A percentile compares a stretch with the other conserved stretches of the same genome.
Evolutionary conservation across 2,888 invertebrate genomes (phyloP).

Genomic region (Leucania comma): DNA sequence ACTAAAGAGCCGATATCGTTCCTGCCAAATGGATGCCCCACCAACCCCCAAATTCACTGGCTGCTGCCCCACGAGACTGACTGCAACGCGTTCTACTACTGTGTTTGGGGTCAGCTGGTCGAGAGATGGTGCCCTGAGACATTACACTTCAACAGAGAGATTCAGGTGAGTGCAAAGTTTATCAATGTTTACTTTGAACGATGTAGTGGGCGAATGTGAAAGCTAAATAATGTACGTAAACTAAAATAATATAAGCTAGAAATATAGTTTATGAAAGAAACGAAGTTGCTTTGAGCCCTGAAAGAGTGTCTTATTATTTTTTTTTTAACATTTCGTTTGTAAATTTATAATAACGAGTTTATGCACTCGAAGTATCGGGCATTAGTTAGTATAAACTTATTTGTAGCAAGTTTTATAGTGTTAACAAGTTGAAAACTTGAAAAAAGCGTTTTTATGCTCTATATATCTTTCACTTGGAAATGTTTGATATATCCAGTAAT

Average conservation of each 20-base stretch:
- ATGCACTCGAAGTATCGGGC: too few species aligned
- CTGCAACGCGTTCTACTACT: conserved; percentile 82
- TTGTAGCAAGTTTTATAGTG: too few species aligned
- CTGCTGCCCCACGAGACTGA: conserved; percentile 77
- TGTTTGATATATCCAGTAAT: neutral
- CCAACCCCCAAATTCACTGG: conserved; percentile 78
- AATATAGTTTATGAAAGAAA: too few species aligned
- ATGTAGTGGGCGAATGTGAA: neutral
- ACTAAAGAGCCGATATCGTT: conserved; percentile 62
- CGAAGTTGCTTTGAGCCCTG: too few species aligned
- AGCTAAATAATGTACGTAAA: too few species aligned
- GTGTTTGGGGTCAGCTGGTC: conserved; percentile 79
- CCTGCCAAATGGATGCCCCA: conserved; percentile 81
- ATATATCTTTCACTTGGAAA: neutral
- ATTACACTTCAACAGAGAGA: conserved; percentile 77
- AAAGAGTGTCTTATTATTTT: too few species aligned
- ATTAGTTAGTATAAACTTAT: too few species aligned
- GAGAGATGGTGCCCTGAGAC: conserved; percentile 69
- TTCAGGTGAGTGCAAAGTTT: conserved; percentile 72
- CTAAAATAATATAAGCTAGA: too few species aligned
- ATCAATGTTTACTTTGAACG: neutral
- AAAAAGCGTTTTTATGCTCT: too few species aligned
- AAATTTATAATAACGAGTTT: too few species aligned
- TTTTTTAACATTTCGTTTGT: too few species aligned
- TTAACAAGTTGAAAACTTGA: neutral